Evolutionary conservation across 2,888 invertebrate species (phyloP).

Genomic region (Diadromus collaris): DNA sequence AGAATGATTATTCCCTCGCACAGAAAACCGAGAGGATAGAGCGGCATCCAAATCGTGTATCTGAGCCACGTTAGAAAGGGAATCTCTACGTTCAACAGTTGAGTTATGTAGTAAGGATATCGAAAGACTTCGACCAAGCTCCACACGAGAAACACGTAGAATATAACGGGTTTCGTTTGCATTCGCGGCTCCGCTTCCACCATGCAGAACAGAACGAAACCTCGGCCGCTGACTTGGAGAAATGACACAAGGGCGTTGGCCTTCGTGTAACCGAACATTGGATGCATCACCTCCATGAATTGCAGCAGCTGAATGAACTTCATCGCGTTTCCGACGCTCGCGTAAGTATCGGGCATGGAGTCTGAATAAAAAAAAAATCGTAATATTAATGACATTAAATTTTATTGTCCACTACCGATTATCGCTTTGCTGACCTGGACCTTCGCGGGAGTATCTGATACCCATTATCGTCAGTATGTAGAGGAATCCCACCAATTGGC

Average conservation of each 20-base stretch:
- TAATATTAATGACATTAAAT: not conserved
- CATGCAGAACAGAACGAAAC: constrained; percentile 90
- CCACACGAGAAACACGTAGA: constrained; percentile 94
- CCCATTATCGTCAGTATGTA: constrained; percentile 89
- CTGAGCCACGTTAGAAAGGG: constrained; percentile 93
- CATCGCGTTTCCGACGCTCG: constrained; percentile 88
- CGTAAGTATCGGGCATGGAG: constrained; percentile 87
- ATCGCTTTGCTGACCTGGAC: constrained; percentile 81
- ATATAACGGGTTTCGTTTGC: constrained; percentile 93
- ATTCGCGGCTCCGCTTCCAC: constrained; percentile 92
- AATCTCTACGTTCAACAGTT: constrained; percentile 88
- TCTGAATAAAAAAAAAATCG: constrained; percentile 74
- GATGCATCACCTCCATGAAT: constrained; percentile 94
- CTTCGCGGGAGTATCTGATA: constrained; percentile 89
- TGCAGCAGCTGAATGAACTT: constrained; percentile 92
- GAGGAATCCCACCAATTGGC: constrained; percentile 92
- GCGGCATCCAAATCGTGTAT: constrained; percentile 95
- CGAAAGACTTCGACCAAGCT: constrained; percentile 91
- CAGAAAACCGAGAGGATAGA: constrained; percentile 94
- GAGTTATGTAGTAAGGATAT: constrained; percentile 95
- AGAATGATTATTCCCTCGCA: constrained; percentile 92
- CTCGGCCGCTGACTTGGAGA: constrained; percentile 90
- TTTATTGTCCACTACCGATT: not conserved
- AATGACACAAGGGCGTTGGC: constrained; percentile 87
- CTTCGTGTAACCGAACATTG: constrained; percentile 93